Evolutionary conservation across 2,888 invertebrate species (phyloP), one percentile per base, ranked within the genome.

Genomic region (Nysson spinosus): DNA sequence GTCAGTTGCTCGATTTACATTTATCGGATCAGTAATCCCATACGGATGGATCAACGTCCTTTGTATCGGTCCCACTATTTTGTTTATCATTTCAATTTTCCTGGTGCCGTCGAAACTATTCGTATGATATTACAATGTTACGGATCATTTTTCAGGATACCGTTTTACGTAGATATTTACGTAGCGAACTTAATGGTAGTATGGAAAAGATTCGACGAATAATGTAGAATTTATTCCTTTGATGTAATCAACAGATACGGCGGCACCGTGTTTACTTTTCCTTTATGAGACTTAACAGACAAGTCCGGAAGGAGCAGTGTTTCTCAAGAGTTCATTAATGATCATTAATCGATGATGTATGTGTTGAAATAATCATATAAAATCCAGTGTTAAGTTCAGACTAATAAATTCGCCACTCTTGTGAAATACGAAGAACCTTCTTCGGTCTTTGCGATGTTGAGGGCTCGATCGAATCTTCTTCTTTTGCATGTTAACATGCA

Each of bases 401-500:
- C n/a, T n/a, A n/a, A n/a, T n/a, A n/a, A n/a, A n/a, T n/a, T n/a
- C n/a, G n/a, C n/a, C n/a, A n/a, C n/a, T n/a, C n/a, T n/a, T n/a
- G n/a, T n/a, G n/a, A n/a, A n/a, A n/a, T n/a, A n/a, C n/a, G n/a
- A n/a, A n/a, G n/a, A n/a, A n/a, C n/a, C n/a, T n/a, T 50, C 30
- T 32, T 69, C 62, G 64, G 55, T 56, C 54, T n/a, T 66, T 63
- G 47, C 43, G 28, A 43, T 55, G 47, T 62, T 46, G 50, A 56
- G 56, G 54, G 42, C 69, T 58, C 65, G 50, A 60, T 44, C 32
- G 46, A 49, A 51, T 44, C n/a, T n/a, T n/a, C 6, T 74, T 54
- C 55, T 54, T 49, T 63, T 73, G 72, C 72, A 73, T 67, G 72
- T 61, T 39, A 52, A 69, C 62, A 73, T 73, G 66, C 66, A 46